A percentile compares a stretch with the other conserved stretches of the same genome.
Conservation (phyloP, 2,888 invertebrate species). For the Zygaena filipendulae region DNA sequence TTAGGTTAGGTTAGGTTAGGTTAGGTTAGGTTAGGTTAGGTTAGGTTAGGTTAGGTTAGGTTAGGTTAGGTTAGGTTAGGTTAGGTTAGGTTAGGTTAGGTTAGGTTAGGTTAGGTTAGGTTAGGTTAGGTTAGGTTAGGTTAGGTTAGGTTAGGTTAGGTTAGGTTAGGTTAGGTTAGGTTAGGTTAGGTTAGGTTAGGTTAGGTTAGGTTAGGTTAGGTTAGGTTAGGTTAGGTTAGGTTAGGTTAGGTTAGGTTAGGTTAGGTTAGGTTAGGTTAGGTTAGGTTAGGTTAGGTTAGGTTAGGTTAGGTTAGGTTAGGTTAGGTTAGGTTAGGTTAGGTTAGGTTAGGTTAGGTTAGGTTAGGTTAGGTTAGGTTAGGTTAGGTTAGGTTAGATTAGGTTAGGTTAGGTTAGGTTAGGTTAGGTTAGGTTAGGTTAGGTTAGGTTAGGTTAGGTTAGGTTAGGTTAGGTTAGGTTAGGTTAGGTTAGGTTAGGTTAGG, state of each 20-base stretch:
- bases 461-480: conserved; percentile 3
- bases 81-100: conserved; percentile 13
- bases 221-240: conserved; percentile 15
- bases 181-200: conserved; percentile 13
- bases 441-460: conserved; percentile 14
- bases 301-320: conserved; percentile 18
- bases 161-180: conserved; percentile 16
- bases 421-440: conserved; percentile 18
- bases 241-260: conserved; percentile 14
- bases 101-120: conserved; percentile 13
- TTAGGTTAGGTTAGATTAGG: conserved; percentile 15
- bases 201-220: conserved; percentile 19
- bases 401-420: conserved; percentile 15
- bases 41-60: conserved; percentile 14
- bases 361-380: conserved; percentile 16
- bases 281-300: conserved; percentile 16
- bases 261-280: conserved; percentile 13
- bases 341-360: conserved; percentile 14
- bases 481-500: conserved; percentile 1
- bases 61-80: conserved; percentile 14
- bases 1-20: conserved; percentile 14
- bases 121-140: conserved; percentile 13
- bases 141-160: conserved; percentile 13
- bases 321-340: conserved; percentile 15
- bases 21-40: conserved; percentile 14